Conservation (phyloP, 2,797 vertebrate genomes). For the Pempheris klunzingeri region DNA sequence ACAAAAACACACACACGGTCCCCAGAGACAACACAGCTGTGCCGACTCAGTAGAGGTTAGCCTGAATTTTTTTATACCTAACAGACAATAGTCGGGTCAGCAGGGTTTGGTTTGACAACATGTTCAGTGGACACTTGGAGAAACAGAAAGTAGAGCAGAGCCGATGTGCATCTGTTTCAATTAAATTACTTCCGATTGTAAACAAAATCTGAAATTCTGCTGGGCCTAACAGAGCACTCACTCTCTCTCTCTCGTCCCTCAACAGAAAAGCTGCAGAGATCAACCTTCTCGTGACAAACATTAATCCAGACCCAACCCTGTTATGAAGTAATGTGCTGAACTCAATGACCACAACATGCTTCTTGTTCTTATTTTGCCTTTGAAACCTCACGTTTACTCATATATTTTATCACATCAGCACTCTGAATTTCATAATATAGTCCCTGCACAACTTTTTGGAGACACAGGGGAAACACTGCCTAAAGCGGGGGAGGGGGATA, state of each 20-base stretch:
- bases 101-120: conserved; percentile 73
- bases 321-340: conserved; percentile 60
- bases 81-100: conserved; percentile 36
- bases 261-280: conserved; percentile 23
- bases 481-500: no score
- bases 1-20: conserved; percentile 10
- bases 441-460: background rate
- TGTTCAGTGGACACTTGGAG: background rate
- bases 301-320: conserved; percentile 48
- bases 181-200: conserved; percentile 18
- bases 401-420: conserved; percentile 8
- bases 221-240: conserved; percentile 1
- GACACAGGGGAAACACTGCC: background rate
- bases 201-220: conserved; percentile 13
- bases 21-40: conserved; percentile 71
- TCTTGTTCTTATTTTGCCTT: conserved; percentile 4
- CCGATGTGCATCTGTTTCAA: conserved; percentile 21
- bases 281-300: conserved; percentile 38
- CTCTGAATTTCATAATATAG: background rate
- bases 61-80: conserved; percentile 43
- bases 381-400: conserved; percentile 2
- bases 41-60: conserved; percentile 56
- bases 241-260: conserved; percentile 14
- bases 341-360: conserved; percentile 28
- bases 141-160: background rate